Evolutionary conservation across 2,797 vertebrate species (phyloP).

Genomic region (Platalea minor): DNA sequence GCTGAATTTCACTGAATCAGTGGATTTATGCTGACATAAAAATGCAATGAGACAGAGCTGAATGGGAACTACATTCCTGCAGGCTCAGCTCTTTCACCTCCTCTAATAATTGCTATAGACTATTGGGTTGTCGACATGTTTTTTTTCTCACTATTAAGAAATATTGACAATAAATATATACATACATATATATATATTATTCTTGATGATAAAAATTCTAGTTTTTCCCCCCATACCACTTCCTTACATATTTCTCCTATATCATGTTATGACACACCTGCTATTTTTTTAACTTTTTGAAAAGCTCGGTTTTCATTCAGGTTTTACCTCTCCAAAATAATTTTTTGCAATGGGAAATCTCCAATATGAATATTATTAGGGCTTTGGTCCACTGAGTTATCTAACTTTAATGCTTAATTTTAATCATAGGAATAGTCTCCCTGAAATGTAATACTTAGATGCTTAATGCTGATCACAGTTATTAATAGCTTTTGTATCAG

Average conservation of each 20-base stretch:
- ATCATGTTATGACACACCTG: background rate
- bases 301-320: background rate
- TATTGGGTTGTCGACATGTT: background rate
- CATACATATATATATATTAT: background rate
- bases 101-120: conserved; percentile 5
- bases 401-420: background rate
- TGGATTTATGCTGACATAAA: conserved; percentile 48
- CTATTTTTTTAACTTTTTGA: background rate
- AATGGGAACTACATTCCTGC: conserved; percentile 16
- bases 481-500: background rate
- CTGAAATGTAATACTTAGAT: background rate
- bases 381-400: background rate
- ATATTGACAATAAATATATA: background rate
- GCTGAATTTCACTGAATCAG: conserved; percentile 38
- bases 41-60: conserved; percentile 19
- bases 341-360: background rate
- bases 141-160: background rate
- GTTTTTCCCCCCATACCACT: background rate
- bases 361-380: background rate
- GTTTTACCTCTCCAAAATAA: background rate
- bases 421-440: background rate
- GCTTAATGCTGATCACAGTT: background rate
- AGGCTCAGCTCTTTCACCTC: conserved; percentile 28
- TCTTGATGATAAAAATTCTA: background rate
- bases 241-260: background rate